Evolutionary conservation across 2,888 invertebrate species (phyloP).

Genomic region (Caenorhabditis sinica): DNA sequence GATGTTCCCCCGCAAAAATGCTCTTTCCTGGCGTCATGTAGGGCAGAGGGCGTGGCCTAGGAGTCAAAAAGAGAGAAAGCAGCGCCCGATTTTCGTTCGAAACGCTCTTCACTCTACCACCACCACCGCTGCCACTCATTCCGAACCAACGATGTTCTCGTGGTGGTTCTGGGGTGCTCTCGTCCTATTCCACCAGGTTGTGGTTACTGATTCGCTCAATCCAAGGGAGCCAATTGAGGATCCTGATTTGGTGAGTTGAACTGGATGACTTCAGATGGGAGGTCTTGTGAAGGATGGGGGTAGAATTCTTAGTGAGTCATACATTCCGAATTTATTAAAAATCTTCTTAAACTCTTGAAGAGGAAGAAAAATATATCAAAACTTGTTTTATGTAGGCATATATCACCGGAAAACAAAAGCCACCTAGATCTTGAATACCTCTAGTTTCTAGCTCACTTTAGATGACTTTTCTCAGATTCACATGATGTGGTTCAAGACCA

Average conservation of each 20-base stretch:
- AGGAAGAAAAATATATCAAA: no score
- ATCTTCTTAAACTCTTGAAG: no score
- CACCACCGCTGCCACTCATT: constrained; percentile 1
- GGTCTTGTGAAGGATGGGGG: not conserved
- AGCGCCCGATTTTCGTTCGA: constrained; percentile 25
- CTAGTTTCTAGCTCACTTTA: no score
- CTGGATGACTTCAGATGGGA: not conserved
- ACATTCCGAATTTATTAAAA: no score
- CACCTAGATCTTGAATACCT: no score
- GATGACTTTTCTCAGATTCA: no score
- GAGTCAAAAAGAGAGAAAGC: constrained; percentile 31
- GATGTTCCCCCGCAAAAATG: constrained; percentile 10
- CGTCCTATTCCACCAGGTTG: constrained; percentile 3
- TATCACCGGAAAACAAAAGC: no score
- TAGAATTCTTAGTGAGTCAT: no score
- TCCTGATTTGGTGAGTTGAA: not conserved
- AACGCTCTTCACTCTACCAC: constrained; percentile 10
- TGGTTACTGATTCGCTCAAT: constrained; percentile 9
- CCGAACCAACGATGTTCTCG: constrained; percentile 31
- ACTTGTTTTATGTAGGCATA: no score
- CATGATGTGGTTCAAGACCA: no score
- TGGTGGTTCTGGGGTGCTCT: constrained; percentile 15
- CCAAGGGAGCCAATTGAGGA: not conserved
- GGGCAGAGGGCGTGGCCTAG: constrained; percentile 39
- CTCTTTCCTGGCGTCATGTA: constrained; percentile 32